Evolutionary conservation across 2,888 invertebrate genomes (phyloP), one percentile per base, ranked within the genome.

Genomic region (Lithophane semibrunnea): DNA sequence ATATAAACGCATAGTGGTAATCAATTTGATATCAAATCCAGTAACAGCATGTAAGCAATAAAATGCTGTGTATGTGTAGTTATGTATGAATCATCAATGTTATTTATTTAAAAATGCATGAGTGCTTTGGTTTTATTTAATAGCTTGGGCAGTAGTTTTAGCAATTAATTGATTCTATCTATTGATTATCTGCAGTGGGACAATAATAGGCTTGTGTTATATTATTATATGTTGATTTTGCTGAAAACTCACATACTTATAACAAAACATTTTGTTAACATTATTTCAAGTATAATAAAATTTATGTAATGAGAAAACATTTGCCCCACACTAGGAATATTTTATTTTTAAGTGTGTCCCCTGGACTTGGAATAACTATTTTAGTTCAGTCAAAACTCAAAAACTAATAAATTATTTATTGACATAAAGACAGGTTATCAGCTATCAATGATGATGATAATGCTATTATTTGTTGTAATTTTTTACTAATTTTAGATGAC

Each of bases 1-100:
- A 49, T 13, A 7, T n/a, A 75, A 49, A 82, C 29, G 29, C 52
- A 61, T 18, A 24, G 65, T 3, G 56, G 16, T 67, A 56, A 82
- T 82, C 42, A 82, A 49, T 76, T 63, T 77, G 49, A 49, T 63
- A 77, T 63, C n/a, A 77, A 77, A 67, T 77, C 16, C 49, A 77
- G 44, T 67, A 52, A 74, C 29, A 64, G 21, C 56, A 58, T 58
- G n/a, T 16, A 44, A 52, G 63, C 49, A 63, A 83, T 82, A 56
- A 67, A 83, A 67, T 60, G 21, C 29, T n/a, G 24, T 56, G 13
- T 54, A 21, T 76, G 47, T 56, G 21, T 58, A 4, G 47, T 0
- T 47, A 47, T 24, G 42, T 52, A 47, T 64, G 29, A 77, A 49
- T 73, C 49, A 63, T 24, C 18, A 52, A 61, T 37, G 44, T 52